Base-by-base conservation (phyloP, 2,888 invertebrate species). In the Luperina testacea region DNA sequence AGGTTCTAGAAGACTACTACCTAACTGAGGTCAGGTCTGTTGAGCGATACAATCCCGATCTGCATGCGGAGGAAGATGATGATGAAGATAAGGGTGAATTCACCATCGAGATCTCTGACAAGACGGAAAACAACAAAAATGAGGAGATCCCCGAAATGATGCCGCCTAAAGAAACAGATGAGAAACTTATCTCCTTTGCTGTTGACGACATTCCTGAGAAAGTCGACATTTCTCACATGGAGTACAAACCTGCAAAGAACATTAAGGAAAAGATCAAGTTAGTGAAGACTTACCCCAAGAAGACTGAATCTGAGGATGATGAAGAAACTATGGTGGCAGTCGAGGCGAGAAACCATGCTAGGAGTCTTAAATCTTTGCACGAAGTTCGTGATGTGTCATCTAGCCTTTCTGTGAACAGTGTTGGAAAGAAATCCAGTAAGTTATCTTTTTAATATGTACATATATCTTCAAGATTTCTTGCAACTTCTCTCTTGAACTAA, bases 251-350 rank as follows among this genome's bases (percentile, higher is more conserved):
- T 63, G 96, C 96, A 61, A 95, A 97, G 92, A 96, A 97, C 71
- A 97, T 97, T 86, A 95, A 97, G 84, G 97, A 97, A 80, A 96
- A 97, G 92, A 97, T 97, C 87, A 97, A 97, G 92, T 94, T 94
- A 86, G 97, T 95, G 74, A 97, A 96, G 87, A 96, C 96, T 17
- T 94, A 96, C 82, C 95, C 97, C 11, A 95, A 97, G 84, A 96
- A 97, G 84, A 93, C 94, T 17, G 95, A 95, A 61, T 95, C 96
- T 77, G 94, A 95, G 15, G 97, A 96, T 78, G 97, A 97, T 73
- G 96, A 96, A 85, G 97, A 97, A 92, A 97, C 97, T 0, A 97
- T 97, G 97, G 95, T 97, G 61, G 97, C 97, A n/a, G 96, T 97
- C 81, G 97, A 97, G 91, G 97, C 97, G 65, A 92, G 97, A 89